A percentile compares a stretch with the other conserved stretches of the same genome.
These are phyloP conservation scores for Drosophila murphyi DNA, from an alignment of 1,140 invertebrate genomes.

Conservation along the genomic window DNA sequence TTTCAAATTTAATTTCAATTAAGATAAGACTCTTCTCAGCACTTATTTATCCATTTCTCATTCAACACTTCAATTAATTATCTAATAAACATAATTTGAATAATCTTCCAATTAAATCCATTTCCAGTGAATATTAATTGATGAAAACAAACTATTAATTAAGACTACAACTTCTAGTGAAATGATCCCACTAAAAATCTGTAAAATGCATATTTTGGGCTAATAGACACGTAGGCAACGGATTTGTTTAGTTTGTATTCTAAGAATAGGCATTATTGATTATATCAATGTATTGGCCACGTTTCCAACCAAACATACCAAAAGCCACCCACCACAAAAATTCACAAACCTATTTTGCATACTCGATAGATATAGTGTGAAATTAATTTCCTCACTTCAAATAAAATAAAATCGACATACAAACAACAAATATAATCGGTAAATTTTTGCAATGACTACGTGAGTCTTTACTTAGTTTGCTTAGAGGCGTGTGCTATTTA, in stretches of 20 bases:
- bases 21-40: too few species aligned
- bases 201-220: conserved; percentile 18
- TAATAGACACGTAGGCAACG: conserved; percentile 5
- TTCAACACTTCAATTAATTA: background rate
- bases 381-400: conserved; percentile 43
- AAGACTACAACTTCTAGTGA: conserved; percentile 34
- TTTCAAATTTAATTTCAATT: too few species aligned
- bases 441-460: conserved; percentile 71
- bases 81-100: too few species aligned
- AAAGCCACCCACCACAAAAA: conserved; percentile 28
- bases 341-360: conserved; percentile 20
- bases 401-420: conserved; percentile 18
- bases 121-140: conserved; percentile 59
- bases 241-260: conserved; percentile 40
- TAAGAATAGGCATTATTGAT: conserved; percentile 51
- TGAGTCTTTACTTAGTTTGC: conserved; percentile 35
- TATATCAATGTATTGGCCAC: conserved; percentile 45
- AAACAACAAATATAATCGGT: conserved; percentile 63
- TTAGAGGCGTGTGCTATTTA: conserved; percentile 33
- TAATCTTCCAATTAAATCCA: conserved; percentile 5
- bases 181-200: conserved; percentile 11
- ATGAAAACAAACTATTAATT: conserved; percentile 68
- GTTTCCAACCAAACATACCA: conserved; percentile 42
- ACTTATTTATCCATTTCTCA: background rate
- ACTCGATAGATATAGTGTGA: conserved; percentile 39